Evolutionary conservation across 2,113 vertebrate genomes (phyloP), one percentile per base, ranked within the genome.

Genomic region (Urocolius indicus): DNA sequence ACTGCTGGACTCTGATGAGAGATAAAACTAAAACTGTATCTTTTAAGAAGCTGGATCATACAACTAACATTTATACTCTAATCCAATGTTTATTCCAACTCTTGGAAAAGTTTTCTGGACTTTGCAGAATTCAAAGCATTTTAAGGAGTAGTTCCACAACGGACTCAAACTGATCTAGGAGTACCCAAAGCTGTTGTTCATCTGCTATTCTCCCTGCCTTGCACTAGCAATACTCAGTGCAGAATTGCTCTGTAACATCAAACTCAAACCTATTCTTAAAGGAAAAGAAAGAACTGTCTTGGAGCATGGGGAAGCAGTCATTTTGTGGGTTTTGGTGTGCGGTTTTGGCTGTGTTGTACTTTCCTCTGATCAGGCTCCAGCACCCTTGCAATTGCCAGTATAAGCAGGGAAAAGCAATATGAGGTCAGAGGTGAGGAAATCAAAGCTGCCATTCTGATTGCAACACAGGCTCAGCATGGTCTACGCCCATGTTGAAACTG

Each of bases 301-400:
- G 14, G 30, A 22, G 17, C 7, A 20, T 18, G 6, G 0, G 0
- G 14, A 32, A 4, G 22, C 6, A 83, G 17, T 0, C 0, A 6
- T 30, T 22, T 32, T 11, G 3, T 11, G 3, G 24, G 3, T 0
- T 24, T 32, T 41, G 38, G 38, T 41, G 38, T 41, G 38, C 12
- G 38, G 12, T 41, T 41, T 41, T 41, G 9, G 38, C 12, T 41
- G 38, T 12, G 38, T 10, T 41, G 38, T 41, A 41, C 12, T 41
- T 41, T 65, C n/a, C 51, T n/a, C 59, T 66, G 23, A 21, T 5
- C 55, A 20, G 26, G 11, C 10, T 71, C 5, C 18, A 46, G 22
- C 45, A 85, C 38, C 45, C 12, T 51, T 59, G 24, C 57, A 38
- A 46, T 49, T 67, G 27, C 14, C 48, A 51, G 1, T 3, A 1